Conservation (phyloP, 92 coral and sea anemone genomes). For the Meandrina meandrites region DNA sequence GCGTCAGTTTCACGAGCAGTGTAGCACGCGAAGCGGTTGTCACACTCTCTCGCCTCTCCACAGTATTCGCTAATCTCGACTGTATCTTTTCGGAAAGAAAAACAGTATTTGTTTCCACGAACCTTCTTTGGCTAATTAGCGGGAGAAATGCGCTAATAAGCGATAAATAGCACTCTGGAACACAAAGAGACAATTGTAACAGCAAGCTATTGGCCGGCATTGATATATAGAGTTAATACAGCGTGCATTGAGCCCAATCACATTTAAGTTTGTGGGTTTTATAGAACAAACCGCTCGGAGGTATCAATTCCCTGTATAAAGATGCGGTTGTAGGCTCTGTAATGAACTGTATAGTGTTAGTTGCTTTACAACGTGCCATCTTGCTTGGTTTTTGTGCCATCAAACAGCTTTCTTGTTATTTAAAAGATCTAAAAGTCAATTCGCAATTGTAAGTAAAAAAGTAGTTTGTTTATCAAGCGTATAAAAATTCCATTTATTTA, state of each 20-base stretch:
- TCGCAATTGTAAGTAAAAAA: neutral
- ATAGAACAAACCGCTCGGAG: constrained; percentile 14
- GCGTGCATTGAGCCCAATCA: constrained; percentile 5
- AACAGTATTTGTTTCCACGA: constrained; percentile 36
- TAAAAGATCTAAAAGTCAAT: neutral
- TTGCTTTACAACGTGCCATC: neutral
- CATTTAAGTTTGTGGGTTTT: constrained; percentile 11
- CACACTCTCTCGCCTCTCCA: neutral
- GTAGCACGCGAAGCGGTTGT: constrained; percentile 6
- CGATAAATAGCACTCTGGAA: constrained; percentile 27
- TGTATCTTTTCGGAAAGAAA: constrained; percentile 28
- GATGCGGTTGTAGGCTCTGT: constrained; percentile 19
- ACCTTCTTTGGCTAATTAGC: constrained; percentile 39
- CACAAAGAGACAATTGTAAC: constrained; percentile 20
- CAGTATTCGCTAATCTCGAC: constrained; percentile 16
- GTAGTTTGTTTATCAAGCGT: neutral
- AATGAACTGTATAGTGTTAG: constrained; percentile 5
- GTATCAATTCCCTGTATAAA: constrained; percentile 34
- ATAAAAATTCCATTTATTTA: neutral
- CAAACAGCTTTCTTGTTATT: neutral
- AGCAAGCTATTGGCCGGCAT: constrained; percentile 1
- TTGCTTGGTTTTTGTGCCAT: neutral
- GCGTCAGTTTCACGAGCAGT: neutral
- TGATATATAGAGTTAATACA: constrained; percentile 26
- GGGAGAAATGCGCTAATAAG: constrained; percentile 33